Percentiles rank a stretch among this genome's conserved stretches.
Evolutionary conservation across 2,113 vertebrate species (phyloP).

Genomic region (Sapajus apella): DNA sequence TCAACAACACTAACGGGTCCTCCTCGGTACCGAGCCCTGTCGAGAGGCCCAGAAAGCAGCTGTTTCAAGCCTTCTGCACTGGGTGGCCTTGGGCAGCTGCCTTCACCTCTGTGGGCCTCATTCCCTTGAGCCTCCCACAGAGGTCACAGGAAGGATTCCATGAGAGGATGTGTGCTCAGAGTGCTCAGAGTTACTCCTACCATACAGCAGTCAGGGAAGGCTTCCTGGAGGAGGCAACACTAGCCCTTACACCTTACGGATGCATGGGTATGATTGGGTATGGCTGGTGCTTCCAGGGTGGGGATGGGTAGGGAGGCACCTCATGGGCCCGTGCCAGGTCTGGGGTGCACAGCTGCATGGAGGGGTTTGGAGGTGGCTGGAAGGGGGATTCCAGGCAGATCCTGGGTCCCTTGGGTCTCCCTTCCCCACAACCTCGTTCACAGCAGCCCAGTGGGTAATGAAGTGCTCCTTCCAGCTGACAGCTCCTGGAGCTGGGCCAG

Average conservation of each 20-base stretch:
- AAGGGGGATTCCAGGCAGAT: not conserved
- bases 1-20: fast-evolving
- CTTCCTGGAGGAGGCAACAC: not conserved
- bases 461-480: not conserved
- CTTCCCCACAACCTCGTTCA: not conserved
- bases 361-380: fast-evolving
- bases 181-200: too few species aligned
- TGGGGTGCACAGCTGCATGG: fast-evolving
- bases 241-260: fast-evolving
- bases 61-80: not conserved
- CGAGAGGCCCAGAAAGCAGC: not conserved
- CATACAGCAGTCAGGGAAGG: not conserved
- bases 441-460: not conserved
- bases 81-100: not conserved
- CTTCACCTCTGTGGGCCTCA: not conserved
- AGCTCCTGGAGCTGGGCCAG: constrained; percentile 1
- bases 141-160: not conserved
- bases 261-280: not conserved
- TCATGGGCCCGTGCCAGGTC: not conserved
- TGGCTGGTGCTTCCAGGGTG: not conserved
- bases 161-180: not conserved
- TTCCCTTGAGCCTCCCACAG: not conserved
- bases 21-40: not conserved
- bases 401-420: not conserved
- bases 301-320: fast-evolving